phyloP scores from a whole-genome alignment of 1,140 invertebrate genomes.

The Triops cancriformis region DNA sequence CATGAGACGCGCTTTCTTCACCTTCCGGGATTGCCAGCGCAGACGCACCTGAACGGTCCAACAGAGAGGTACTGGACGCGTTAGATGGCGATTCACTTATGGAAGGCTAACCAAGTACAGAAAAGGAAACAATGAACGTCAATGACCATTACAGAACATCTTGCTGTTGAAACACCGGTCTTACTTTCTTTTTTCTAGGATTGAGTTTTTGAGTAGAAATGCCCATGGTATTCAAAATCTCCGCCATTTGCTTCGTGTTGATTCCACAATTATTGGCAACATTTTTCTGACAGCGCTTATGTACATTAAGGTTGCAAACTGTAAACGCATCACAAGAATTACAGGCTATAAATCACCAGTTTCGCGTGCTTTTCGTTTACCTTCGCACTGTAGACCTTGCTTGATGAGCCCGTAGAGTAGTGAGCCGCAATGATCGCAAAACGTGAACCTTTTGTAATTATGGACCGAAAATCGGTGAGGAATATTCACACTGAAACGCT shows the following conservation, averaged over 20 bases:
- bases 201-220: constrained; percentile 82
- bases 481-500: constrained; percentile 95
- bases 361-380: constrained; percentile 42
- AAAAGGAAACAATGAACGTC: not conserved
- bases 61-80: not conserved
- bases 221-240: constrained; percentile 81
- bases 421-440: constrained; percentile 98
- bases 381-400: constrained; percentile 96
- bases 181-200: constrained; percentile 55
- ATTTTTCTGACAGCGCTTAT: constrained; percentile 97
- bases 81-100: constrained; percentile 17
- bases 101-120: constrained; percentile 23
- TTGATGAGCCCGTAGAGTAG: constrained; percentile 90
- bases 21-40: constrained; percentile 19
- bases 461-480: constrained; percentile 80
- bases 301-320: constrained; percentile 95
- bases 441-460: constrained; percentile 66
- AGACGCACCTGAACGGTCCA: constrained; percentile 7
- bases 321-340: constrained; percentile 29
- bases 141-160: not conserved
- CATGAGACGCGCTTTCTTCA: constrained; percentile 2
- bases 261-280: constrained; percentile 99
- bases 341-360: not conserved
- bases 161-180: constrained; percentile 15
- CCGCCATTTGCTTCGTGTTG: constrained; percentile 91